Conservation (phyloP, 1,140 invertebrate genomes). For the Drosophila kanapiae region DNA sequence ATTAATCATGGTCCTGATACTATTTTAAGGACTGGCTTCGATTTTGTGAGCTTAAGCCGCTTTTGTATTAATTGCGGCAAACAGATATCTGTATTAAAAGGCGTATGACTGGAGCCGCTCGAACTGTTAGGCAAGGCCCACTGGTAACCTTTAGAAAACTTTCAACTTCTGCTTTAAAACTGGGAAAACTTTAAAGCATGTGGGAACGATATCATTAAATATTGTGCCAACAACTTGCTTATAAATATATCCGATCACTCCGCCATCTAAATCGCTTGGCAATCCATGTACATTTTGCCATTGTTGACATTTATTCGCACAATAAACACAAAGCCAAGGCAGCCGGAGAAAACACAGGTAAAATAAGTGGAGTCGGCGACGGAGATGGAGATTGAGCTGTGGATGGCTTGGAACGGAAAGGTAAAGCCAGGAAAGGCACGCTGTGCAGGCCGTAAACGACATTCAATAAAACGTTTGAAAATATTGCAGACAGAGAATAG, state of each 20-base stretch:
- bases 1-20: conserved; percentile 36
- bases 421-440: conserved; percentile 22
- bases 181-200: too few species aligned
- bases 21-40: neutral
- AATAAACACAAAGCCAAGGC: conserved; percentile 60
- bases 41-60: conserved; percentile 20
- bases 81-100: conserved; percentile 6
- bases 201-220: neutral
- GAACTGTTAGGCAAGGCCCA: neutral
- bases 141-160: neutral
- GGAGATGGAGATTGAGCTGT: conserved; percentile 12
- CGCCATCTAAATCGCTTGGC: conserved; percentile 28
- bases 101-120: conserved; percentile 2
- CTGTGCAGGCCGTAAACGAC: conserved; percentile 48
- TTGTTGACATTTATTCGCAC: conserved; percentile 67
- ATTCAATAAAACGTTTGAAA: conserved; percentile 82
- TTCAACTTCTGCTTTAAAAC: neutral
- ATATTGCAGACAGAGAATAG: conserved; percentile 50
- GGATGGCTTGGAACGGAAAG: conserved; percentile 21
- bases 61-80: conserved; percentile 21
- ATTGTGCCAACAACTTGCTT: neutral
- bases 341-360: conserved; percentile 25
- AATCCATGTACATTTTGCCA: conserved; percentile 36
- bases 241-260: conserved; percentile 18
- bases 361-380: conserved; percentile 23